phyloP scores from a whole-genome alignment of 2,113 vertebrate species.

The Mustela lutreola region DNA sequence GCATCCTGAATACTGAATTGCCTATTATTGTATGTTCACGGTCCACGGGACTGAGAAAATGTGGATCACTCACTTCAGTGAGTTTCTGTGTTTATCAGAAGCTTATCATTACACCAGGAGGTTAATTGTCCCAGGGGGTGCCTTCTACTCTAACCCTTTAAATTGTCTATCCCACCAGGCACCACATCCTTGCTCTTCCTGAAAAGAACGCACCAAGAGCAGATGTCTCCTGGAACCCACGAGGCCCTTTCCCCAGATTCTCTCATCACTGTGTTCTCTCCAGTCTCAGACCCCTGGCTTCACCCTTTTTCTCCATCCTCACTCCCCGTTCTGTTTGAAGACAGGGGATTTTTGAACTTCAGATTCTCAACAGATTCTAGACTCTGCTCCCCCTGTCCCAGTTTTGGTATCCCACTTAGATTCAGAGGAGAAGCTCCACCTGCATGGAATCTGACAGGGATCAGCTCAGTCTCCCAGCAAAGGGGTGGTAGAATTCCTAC shows the following conservation, averaged over 20 bases:
- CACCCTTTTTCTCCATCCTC: background rate
- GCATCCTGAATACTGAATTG: background rate
- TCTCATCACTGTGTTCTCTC: background rate
- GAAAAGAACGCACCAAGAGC: background rate
- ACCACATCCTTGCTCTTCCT: background rate
- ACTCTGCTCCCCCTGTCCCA: background rate
- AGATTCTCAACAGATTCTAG: background rate
- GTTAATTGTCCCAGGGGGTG: background rate
- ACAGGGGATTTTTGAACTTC: background rate
- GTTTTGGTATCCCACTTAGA: background rate
- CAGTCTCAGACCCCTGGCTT: background rate
- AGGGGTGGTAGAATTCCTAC: background rate
- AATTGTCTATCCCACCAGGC: background rate
- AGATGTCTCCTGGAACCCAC: background rate
- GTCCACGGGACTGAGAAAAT: background rate
- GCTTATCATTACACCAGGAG: background rate
- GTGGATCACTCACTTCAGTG: background rate
- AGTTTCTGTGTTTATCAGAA: slow-evolving; percentile 7
- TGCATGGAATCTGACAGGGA: background rate
- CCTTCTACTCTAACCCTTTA: background rate
- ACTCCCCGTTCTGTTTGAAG: background rate
- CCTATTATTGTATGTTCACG: background rate
- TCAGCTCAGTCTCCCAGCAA: background rate
- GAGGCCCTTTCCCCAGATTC: background rate
- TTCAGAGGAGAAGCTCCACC: background rate